Base-by-base conservation (phyloP, 2,888 invertebrate genomes). In the Empis stercorea region DNA sequence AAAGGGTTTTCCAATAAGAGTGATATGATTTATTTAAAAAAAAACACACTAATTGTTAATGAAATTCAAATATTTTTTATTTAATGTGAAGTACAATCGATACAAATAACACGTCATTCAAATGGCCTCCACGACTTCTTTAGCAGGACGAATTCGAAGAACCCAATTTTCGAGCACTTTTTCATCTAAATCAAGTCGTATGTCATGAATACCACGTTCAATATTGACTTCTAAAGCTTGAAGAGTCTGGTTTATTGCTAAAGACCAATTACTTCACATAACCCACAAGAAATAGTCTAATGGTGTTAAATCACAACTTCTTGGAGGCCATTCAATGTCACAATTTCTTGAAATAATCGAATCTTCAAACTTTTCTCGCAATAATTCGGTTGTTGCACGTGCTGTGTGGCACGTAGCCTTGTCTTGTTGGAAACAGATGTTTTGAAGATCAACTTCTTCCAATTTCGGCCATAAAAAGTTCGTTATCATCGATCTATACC, bases 371-470 rank as follows among this genome's bases (percentile, higher is more conserved):
- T 37, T 42, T 38, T 42, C 6, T 27, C 37, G 27, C 11, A 37
- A 30, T 37, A 49, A 44, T 42, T 50, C 45, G 43, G 47, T 45
- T 47, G 45, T 50, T 45, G 50, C 50, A 43, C 43, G 45, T 45
- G 45, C 47, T 44, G 50, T 51, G 46, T 51, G 48, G 48, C 46
- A 48, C 48, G 48, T 51, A 51, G 51, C 48, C 44, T 48, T 46
- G 46, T 51, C 48, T 46, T 51, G 51, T 51, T 48, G 23, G 30
- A 45, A 30, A 44, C 36, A 50, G 34, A 47, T 47, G 38, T 47
- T 45, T 36, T 37, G 37, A 34, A 37, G 42, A 43, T 47, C 37
- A 34, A 43, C 37, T 27, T 36, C 42, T n/a, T 23, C 27, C 44
- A 44, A 23, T 14, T 38, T 23, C 15, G 27, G 15, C 13, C 27